These are phyloP conservation scores for Alentia gelatinosa DNA, from an alignment of 2,888 invertebrate genomes.

Conservation along the genomic window DNA sequence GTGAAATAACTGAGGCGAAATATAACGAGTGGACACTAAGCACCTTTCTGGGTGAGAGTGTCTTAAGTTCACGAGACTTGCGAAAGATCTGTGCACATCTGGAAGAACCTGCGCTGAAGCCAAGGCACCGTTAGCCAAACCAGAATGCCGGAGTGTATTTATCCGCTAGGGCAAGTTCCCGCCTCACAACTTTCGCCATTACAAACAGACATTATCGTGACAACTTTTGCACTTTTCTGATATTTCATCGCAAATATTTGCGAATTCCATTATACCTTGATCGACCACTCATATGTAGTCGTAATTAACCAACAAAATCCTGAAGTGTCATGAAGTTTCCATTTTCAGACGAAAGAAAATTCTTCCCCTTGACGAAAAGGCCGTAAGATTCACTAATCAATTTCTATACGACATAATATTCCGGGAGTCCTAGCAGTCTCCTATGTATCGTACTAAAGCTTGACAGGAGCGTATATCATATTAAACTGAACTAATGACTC, in stretches of 20 bases:
- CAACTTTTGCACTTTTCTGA: neutral
- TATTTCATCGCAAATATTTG: too few relatives aligned
- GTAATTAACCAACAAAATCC: too few relatives aligned
- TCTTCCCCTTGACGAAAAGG: too few relatives aligned
- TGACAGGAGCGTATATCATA: neutral
- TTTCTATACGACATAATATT: too few relatives aligned
- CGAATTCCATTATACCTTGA: too few relatives aligned
- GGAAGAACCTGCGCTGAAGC: neutral
- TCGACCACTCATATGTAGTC: too few relatives aligned
- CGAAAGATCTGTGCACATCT: neutral
- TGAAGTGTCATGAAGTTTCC: too few relatives aligned
- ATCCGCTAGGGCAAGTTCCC: neutral
- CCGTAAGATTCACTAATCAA: too few relatives aligned
- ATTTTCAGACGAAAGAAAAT: too few relatives aligned
- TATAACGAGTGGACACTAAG: too few relatives aligned
- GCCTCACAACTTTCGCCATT: neutral
- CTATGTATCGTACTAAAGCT: neutral
- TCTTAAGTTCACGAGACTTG: neutral
- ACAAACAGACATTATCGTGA: neutral
- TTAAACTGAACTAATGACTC: neutral
- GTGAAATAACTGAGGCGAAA: too few relatives aligned
- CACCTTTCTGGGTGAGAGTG: neutral
- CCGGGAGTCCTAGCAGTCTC: neutral
- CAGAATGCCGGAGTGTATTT: neutral
- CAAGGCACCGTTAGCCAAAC: neutral